Evolutionary conservation across 1,140 invertebrate species (phyloP), one percentile per base, ranked within the genome.

Genomic region (Lepidostoma basale): DNA sequence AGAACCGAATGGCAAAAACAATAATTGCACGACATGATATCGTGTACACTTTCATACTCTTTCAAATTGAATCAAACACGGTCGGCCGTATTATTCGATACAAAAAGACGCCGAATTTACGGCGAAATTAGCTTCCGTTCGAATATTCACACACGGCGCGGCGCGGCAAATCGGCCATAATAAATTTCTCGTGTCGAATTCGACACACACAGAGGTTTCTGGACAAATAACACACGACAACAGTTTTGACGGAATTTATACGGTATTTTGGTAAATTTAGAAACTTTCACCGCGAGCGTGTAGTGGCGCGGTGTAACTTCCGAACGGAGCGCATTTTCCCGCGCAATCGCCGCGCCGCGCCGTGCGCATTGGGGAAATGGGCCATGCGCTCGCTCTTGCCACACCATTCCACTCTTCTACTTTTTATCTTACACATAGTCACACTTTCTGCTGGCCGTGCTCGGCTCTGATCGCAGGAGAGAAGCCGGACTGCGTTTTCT

Each of bases 1-100:
- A 56, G 18, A 16, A 20, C 9, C 56, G 39, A 60, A 60, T 42
- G 23, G 56, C 56, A 60, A 60, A 60, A 60, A 60, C 56, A 60
- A 60, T 60, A 40, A 60, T 60, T 60, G 56, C 56, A 60, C 39
- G 56, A 60, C 56, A 60, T 60, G 36, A 60, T 60, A 60, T 60
- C 56, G 56, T 60, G 56, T 22, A 12, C 22, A 42, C 56, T 60
- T 60, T 60, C 56, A 16, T 60, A 60, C 56, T 42, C 49, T 54
- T 54, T 44, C 22, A 42, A 26, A 60, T 42, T 26, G 56, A 42
- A 40, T 60, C 56, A 42, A 60, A 42, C 39, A 42, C 56, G 39
- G 36, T 54, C 49, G 49, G 28, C 25, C 39, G 20, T 23, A 59
- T 9, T 42, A 25, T 14, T 40, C 20, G 56, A 23, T 42, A 60